phyloP scores from a whole-genome alignment of 1,140 invertebrate genomes.

The Coelopa frigida region DNA sequence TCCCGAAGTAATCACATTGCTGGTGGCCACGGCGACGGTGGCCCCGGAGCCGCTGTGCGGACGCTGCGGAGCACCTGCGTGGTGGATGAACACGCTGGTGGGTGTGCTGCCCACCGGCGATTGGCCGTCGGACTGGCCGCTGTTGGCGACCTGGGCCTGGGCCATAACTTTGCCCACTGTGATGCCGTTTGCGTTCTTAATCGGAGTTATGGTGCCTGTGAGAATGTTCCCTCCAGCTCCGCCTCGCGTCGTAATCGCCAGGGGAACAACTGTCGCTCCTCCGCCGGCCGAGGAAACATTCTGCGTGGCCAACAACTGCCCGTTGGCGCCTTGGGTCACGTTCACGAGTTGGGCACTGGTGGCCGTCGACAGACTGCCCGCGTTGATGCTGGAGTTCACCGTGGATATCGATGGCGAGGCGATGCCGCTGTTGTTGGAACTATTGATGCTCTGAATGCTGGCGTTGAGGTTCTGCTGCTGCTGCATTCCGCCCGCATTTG shows the following conservation, averaged over 20 bases:
- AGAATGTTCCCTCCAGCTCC: conserved; percentile 24
- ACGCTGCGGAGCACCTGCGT: neutral
- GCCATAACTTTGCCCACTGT: conserved; percentile 41
- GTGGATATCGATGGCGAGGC: conserved; percentile 7
- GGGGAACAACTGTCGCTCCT: conserved; percentile 33
- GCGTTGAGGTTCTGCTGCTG: conserved; percentile 22
- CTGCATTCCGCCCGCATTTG: neutral
- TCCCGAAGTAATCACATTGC: neutral
- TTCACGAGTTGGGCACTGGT: conserved; percentile 20
- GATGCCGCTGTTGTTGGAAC: conserved; percentile 10
- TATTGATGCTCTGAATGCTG: conserved; percentile 29
- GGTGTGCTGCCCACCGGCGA: conserved; percentile 11
- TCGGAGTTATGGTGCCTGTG: conserved; percentile 35
- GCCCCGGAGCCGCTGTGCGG: neutral
- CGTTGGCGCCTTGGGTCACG: conserved; percentile 14
- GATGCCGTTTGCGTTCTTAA: conserved; percentile 34
- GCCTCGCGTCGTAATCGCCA: conserved; percentile 32
- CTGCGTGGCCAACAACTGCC: conserved; percentile 14
- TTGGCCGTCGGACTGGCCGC: no score
- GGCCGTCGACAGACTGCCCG: conserved; percentile 13
- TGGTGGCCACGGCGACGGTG: neutral
- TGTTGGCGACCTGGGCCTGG: conserved; percentile 15
- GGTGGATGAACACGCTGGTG: conserved; percentile 14
- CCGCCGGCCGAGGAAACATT: conserved; percentile 20
- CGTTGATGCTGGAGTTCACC: conserved; percentile 6